Base-by-base conservation (phyloP, 2,888 invertebrate species). In the Leptogaster cylindrica region DNA sequence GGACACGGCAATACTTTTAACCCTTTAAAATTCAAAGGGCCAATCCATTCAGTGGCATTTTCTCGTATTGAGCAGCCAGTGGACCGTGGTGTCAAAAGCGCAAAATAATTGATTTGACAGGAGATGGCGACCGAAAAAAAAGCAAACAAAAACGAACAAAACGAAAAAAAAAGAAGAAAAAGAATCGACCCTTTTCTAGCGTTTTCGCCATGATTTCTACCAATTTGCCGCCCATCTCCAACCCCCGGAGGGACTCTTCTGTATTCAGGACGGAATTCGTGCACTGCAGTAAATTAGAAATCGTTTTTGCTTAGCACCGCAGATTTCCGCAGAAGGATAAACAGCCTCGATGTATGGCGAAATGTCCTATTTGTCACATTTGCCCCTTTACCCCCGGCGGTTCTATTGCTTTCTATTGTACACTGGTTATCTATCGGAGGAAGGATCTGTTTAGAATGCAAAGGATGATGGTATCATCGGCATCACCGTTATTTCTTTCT, bases 281-380 rank as follows among this genome's bases (percentile, higher is more conserved):
- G 61, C 44, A 61, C 44, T 61, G 61, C 61, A 61, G 61, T 61
- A 61, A 61, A 61, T 61, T 61, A 61, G 61, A 61, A 61, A 61
- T 44, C 61, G 61, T 61, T 61, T 61, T 44, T 61, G 61, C 61
- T 61, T 61, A 61, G 61, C 61, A 61, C 61, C 61, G 61, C 61
- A 61, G 61, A 61, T 61, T 61, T 61, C 61, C 61, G 61, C 61
- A 61, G 44, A 61, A 61, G 61, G 61, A 61, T 61, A 61, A 61
- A 44, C 61, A 61, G 61, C 44, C 36, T 28, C 61, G 61, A 61
- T 61, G 61, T 61, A 61, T 61, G 61, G 61, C 44, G 61, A 44
- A 61, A 61, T 61, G 61, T 61, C 61, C 61, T 61, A 61, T 61
- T 61, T 61, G 61, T 61, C 61, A 61, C 61, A 61, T 61, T 44